Evolutionary conservation across 1,140 invertebrate species (phyloP).

Genomic region (Trichoplusia ni): DNA sequence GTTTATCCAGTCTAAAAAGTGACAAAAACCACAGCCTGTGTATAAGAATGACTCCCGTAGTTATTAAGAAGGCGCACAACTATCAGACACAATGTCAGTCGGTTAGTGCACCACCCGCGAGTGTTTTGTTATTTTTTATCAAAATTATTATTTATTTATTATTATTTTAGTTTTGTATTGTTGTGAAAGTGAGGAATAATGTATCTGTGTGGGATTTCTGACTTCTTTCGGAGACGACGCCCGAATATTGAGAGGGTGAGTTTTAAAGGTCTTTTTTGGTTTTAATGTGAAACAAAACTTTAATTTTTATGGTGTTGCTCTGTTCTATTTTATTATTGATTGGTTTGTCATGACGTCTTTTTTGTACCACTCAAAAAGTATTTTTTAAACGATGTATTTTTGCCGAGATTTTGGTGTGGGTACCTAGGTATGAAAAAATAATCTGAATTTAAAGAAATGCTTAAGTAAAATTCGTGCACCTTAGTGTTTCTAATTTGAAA

Average conservation of each 20-base stretch:
- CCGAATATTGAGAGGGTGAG: constrained; percentile 57
- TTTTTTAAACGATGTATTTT: no score
- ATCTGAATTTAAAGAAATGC: no score
- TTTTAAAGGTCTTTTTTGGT: constrained; percentile 25
- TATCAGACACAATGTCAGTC: constrained; percentile 11
- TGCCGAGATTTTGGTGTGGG: no score
- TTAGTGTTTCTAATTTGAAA: no score
- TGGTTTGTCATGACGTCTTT: no score
- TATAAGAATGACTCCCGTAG: constrained; percentile 4
- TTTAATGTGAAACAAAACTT: neutral
- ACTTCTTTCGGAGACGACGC: constrained; percentile 58
- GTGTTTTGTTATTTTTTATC: constrained; percentile 9
- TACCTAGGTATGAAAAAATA: no score
- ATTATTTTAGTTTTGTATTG: constrained; percentile 20
- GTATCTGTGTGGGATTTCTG: constrained; percentile 65
- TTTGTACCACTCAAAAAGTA: no score
- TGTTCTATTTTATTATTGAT: neutral
- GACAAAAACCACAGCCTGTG: constrained; percentile 15
- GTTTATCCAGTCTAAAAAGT: no score
- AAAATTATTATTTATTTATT: neutral
- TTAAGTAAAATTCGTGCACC: no score
- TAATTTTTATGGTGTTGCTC: no score
- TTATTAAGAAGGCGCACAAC: neutral
- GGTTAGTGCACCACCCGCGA: constrained; percentile 28
- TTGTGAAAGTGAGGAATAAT: constrained; percentile 34